These are phyloP conservation scores for Salvator merianae DNA, from an alignment of 2,113 vertebrate genomes.

Conservation along the genomic window DNA sequence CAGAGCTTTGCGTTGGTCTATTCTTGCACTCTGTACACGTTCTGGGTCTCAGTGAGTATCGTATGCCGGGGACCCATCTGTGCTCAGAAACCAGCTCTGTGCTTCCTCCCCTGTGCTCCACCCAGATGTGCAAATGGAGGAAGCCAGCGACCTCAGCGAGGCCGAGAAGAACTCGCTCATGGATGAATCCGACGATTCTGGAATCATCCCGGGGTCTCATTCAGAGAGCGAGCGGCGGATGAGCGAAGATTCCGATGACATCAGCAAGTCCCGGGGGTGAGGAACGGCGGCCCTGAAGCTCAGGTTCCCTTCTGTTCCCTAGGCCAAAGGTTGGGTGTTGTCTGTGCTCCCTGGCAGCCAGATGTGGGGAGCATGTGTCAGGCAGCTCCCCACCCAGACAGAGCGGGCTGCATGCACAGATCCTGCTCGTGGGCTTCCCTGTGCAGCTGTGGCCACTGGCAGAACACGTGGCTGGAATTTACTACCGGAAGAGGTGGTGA, in stretches of 20 bases:
- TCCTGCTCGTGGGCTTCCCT: not conserved
- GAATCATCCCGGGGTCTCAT: constrained; percentile 84
- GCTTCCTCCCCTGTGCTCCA: not conserved
- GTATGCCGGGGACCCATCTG: no score
- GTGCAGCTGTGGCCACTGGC: no score
- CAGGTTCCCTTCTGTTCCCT: not conserved
- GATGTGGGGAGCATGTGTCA: no score
- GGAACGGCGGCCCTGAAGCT: not conserved
- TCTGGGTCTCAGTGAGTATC: no score
- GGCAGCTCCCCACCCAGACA: not conserved
- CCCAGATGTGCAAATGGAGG: constrained; percentile 85
- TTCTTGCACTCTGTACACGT: no score
- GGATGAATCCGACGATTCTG: constrained; percentile 83
- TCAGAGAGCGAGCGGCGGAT: constrained; percentile 72
- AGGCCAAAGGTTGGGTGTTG: no score
- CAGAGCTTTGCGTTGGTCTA: no score
- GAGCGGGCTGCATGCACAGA: not conserved
- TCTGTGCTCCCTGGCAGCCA: no score
- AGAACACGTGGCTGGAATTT: not conserved
- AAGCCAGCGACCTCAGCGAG: constrained; percentile 78
- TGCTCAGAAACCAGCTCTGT: no score
- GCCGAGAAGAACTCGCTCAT: constrained; percentile 81
- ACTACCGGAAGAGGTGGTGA: not conserved
- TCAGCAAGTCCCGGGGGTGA: constrained; percentile 82
- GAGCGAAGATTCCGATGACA: constrained; percentile 78